Percentiles rank a stretch among this genome's conserved stretches.
These are phyloP conservation scores for Pangasius macronema DNA, from an alignment of 2,797 vertebrate genomes.

Conservation along the genomic window DNA sequence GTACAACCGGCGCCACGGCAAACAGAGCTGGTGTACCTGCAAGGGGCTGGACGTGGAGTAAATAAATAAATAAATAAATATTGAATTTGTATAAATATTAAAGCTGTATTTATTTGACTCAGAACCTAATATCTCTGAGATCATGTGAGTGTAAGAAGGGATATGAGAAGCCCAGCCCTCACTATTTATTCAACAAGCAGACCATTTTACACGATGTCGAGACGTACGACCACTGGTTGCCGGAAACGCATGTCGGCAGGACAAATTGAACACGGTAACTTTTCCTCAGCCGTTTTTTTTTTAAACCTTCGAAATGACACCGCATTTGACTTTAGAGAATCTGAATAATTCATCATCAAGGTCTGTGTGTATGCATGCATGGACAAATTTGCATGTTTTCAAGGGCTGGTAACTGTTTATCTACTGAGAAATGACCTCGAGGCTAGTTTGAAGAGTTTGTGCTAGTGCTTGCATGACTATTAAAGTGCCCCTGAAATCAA, in stretches of 20 bases:
- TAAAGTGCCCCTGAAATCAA: neutral
- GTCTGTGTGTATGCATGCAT: slow-evolving; percentile 1
- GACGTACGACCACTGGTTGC: too few species aligned
- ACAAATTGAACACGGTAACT: too few species aligned
- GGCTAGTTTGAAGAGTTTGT: neutral
- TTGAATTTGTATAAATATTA: neutral
- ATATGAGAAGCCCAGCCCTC: neutral
- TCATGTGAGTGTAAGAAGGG: neutral
- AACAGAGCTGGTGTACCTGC: neutral
- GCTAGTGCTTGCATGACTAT: neutral
- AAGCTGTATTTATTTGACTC: neutral
- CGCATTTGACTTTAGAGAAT: neutral
- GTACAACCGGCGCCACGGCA: neutral
- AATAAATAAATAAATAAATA: neutral
- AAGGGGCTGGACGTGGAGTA: neutral
- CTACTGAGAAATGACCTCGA: neutral
- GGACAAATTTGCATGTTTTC: slow-evolving; percentile 26
- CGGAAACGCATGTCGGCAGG: too few species aligned
- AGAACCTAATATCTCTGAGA: neutral
- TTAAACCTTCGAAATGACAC: slow-evolving; percentile 11
- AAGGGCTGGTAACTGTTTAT: slow-evolving; percentile 16
- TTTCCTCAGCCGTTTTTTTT: neutral
- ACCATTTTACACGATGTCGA: too few species aligned
- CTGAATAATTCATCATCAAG: slow-evolving; percentile 2
- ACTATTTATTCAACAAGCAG: neutral